A percentile compares a stretch with the other conserved stretches of the same genome.
These are phyloP conservation scores for Paedocypris sp. DNA, from an alignment of 2,113 vertebrate species.

Conservation along the genomic window DNA sequence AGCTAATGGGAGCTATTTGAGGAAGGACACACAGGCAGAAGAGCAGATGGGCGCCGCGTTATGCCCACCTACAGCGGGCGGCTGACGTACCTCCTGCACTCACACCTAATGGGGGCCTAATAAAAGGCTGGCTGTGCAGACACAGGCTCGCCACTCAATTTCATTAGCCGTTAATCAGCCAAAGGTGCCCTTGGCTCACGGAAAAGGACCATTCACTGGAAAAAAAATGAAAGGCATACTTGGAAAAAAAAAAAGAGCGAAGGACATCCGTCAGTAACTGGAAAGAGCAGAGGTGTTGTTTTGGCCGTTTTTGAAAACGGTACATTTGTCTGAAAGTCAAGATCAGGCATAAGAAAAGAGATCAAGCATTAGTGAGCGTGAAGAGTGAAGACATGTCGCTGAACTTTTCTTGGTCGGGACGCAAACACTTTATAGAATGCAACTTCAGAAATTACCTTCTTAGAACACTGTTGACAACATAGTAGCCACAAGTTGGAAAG, in stretches of 20 bases:
- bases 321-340: not conserved
- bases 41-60: slow-evolving; percentile 50
- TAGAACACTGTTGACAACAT: no score
- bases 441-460: no score
- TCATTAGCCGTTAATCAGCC: slow-evolving; percentile 41
- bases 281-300: slow-evolving; percentile 11
- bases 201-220: slow-evolving; percentile 25
- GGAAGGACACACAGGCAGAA: slow-evolving; percentile 45
- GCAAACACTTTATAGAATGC: no score
- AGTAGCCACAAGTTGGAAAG: no score
- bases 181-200: slow-evolving; percentile 46
- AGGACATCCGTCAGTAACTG: slow-evolving; percentile 3
- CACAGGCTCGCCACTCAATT: slow-evolving; percentile 42
- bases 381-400: not conserved
- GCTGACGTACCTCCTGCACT: slow-evolving; percentile 40
- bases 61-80: slow-evolving; percentile 45
- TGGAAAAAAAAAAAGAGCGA: slow-evolving; percentile 5
- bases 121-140: slow-evolving; percentile 34
- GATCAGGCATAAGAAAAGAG: not conserved
- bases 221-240: slow-evolving; percentile 23
- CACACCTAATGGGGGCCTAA: slow-evolving; percentile 41
- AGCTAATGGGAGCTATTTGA: slow-evolving; percentile 56
- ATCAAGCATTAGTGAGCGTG: not conserved
- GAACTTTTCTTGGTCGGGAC: not conserved
- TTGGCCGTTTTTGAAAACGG: not conserved